Base-by-base conservation (phyloP, 2,888 invertebrate genomes). In the Marasmarcha lunaedactyla region DNA sequence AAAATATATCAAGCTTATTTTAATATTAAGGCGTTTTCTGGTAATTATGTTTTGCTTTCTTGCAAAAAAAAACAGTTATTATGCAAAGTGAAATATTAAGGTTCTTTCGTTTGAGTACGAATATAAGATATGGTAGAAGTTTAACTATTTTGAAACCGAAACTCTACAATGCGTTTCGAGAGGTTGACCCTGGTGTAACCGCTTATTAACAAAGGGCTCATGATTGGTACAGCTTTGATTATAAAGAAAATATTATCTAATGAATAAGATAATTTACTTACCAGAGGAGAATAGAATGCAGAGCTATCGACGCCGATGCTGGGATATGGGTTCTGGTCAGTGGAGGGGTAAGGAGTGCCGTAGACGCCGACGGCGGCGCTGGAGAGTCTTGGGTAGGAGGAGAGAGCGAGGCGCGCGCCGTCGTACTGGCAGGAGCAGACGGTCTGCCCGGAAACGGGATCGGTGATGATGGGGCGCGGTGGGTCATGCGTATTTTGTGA, bases 381-480 rank as follows among this genome's bases (percentile, higher is more conserved):
- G 46, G 90, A 88, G 52, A 92, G 85, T 50, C 94, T 87, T 30
- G 93, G 93, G 70, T 94, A 94, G 11, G 81, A 79, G 48, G 92
- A 88, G 47, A 94, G 88, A 39, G 94, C 93, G 50, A 95, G 86
- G 53, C 95, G 85, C 35, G 94, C 93, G 42, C 92, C 91, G 76
- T 95, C 95, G 78, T 95, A 95, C 72, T 95, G 95, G 79, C 96
- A 96, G 55, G 95, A 95, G 81, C 95, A 96, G 55, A 96, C 94
- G 40, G 94, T 92, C 77, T 95, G 95, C 26, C 95, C 95, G 48
- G 94, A 93, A 44, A 95, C 92, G 7, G 95, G 95, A 77, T 96
- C 95, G 54, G 94, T 94, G 86, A 94, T 92, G 72, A 95, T 90
- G 50, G 95, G 94, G 46, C 95, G 88, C 38, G 95, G 95, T 51